Base-by-base conservation (phyloP, 2,888 invertebrate species). In the Rugalucina vietnamica region DNA sequence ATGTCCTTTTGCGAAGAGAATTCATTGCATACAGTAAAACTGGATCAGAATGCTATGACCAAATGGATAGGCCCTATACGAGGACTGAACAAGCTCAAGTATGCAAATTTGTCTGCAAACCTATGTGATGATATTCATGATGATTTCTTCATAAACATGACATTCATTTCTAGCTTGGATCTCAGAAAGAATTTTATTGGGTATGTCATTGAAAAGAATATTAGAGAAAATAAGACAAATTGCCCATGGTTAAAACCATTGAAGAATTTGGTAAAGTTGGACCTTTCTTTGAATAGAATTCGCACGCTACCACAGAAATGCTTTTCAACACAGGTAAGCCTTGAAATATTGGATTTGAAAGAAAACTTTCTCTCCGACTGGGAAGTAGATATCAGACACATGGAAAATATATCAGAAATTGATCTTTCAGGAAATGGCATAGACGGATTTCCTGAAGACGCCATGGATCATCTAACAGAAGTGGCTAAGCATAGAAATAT, bases 161-260 rank as follows among this genome's bases (percentile, higher is more conserved):
- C 21, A 14, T 39, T n/a, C 2, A 12, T 87, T 0, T 65, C 80
- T 39, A 75, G 39, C 3, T 50, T 87, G 0, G 65, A 75, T 24
- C 27, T 84, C 5, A 76, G 71, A 10, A 34, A 77, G 12, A 87
- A 87, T 54, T 69, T 78, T 24, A 27, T 87, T 2, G 87, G 87
- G 2, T 21, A 60, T 8, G 34, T 70, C 8, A 50, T 82, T 32
- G 49, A 32, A 29, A 49, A 79, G n/a, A 65, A 70, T 12, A 43
- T 43, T 43, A 8, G 18, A 12, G 18, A 43, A 8, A 43, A 43
- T 18, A 65, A 34, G 34, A 4, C 32, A 1, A 18, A 18, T 29
- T 65, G 49, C 29, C 43, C 24, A 8, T 54, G 82, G 18, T 80
- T 87, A 39, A 32, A 72, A 32, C 49, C 72, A 24, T 43, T 87